Conservation (phyloP, 2,113 vertebrate species). For the Hypanus sabinus region DNA sequence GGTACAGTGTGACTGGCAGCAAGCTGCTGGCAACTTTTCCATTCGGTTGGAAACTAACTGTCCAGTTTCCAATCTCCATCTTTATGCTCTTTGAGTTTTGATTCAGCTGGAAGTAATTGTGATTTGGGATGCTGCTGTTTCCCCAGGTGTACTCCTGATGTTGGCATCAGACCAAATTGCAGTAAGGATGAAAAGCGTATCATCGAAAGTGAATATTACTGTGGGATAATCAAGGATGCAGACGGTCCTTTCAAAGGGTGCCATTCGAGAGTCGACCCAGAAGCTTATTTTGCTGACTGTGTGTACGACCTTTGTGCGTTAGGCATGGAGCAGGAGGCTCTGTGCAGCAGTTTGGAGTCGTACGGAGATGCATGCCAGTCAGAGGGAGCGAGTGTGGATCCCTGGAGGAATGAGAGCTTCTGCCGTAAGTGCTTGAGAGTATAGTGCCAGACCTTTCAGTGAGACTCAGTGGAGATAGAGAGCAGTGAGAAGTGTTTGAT, state of each 20-base stretch:
- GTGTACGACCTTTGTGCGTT: conserved; percentile 53
- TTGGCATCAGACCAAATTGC: conserved; percentile 42
- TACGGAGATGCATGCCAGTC: conserved; percentile 48
- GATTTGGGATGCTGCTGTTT: background rate
- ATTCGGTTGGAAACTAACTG: background rate
- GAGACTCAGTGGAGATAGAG: background rate
- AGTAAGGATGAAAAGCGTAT: conserved; percentile 39
- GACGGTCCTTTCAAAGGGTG: conserved; percentile 39
- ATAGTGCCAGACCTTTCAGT: background rate
- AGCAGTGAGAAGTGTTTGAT: background rate
- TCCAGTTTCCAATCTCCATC: too few relatives aligned
- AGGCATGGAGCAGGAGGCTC: conserved; percentile 41
- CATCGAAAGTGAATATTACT: conserved; percentile 46
- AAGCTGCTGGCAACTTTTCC: background rate
- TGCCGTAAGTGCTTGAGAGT: conserved; percentile 46
- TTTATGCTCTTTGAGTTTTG: background rate
- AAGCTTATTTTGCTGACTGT: conserved; percentile 45
- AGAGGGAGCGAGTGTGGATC: conserved; percentile 42
- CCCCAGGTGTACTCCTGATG: conserved; percentile 42
- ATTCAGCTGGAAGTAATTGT: background rate
- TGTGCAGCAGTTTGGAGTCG: conserved; percentile 51
- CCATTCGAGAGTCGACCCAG: conserved; percentile 43
- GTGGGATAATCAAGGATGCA: conserved; percentile 46
- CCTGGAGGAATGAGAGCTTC: conserved; percentile 52
- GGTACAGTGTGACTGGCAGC: conserved; percentile 43